Evolutionary conservation across 2,797 vertebrate species (phyloP).

Genomic region (Furcifer pardalis): DNA sequence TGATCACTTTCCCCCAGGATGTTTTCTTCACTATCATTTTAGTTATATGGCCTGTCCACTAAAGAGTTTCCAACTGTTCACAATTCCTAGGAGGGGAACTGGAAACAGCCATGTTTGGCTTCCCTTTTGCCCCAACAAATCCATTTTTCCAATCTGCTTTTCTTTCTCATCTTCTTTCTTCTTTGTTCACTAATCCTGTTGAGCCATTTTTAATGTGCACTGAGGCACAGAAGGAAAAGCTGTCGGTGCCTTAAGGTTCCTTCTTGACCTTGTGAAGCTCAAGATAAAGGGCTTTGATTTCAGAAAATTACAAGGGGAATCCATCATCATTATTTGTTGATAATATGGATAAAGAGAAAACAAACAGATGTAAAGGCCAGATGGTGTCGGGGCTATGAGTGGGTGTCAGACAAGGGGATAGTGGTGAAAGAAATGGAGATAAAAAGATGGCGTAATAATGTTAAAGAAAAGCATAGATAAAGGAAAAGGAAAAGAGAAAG

Average conservation of each 20-base stretch:
- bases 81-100: conserved; percentile 28
- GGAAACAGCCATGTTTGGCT: neutral
- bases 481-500: neutral
- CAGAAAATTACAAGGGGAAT: conserved; percentile 55
- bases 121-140: conserved; percentile 57
- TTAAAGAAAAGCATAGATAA: neutral
- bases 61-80: conserved; percentile 34
- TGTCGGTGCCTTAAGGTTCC: conserved; percentile 56
- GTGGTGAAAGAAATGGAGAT: neutral
- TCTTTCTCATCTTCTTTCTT: neutral
- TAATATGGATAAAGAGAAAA: conserved; percentile 46
- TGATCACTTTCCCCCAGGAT: neutral
- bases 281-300: conserved; percentile 65
- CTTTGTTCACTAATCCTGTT: conserved; percentile 57
- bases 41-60: conserved; percentile 19
- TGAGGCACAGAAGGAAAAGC: conserved; percentile 60
- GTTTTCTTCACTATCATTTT: conserved; percentile 14
- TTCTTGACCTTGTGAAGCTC: conserved; percentile 62
- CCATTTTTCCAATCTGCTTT: conserved; percentile 60
- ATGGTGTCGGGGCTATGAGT: neutral
- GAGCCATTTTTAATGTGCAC: conserved; percentile 65
- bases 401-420: neutral
- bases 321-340: conserved; percentile 50
- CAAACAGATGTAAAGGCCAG: conserved; percentile 40
- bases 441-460: conserved; percentile 23